These are phyloP conservation scores for Campylomormyrus numenius DNA, from an alignment of 2,113 vertebrate genomes.

Conservation along the genomic window DNA sequence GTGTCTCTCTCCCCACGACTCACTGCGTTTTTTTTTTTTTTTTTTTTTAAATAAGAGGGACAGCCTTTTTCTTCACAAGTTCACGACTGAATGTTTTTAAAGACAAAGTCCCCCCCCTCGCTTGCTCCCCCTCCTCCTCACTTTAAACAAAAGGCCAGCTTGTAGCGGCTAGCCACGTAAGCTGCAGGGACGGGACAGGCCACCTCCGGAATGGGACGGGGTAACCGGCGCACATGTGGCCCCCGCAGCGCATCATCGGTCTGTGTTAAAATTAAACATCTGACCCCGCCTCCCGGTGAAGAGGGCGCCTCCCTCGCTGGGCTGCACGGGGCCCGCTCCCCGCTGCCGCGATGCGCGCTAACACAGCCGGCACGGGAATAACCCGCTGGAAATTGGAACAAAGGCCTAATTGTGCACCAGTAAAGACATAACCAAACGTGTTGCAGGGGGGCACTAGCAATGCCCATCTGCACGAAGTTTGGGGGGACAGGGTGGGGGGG, in stretches of 20 bases:
- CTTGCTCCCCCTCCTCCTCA: not conserved
- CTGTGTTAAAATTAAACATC: constrained; percentile 12
- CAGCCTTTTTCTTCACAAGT: constrained; percentile 13
- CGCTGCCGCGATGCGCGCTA: constrained; percentile 11
- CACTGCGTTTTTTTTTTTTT: not conserved
- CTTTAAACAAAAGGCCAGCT: constrained; percentile 36
- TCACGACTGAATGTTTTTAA: constrained; percentile 34
- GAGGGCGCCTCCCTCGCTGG: not conserved
- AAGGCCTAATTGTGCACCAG: constrained; percentile 52
- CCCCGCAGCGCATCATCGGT: not conserved
- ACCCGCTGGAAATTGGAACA: constrained; percentile 36
- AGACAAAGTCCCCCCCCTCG: constrained; percentile 15
- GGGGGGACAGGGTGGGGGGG: not conserved
- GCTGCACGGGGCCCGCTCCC: not conserved
- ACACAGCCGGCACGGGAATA: constrained; percentile 47
- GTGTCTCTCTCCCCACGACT: constrained; percentile 18
- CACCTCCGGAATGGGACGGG: not conserved
- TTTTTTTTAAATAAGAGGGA: constrained; percentile 16
- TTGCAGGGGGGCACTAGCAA: not conserved
- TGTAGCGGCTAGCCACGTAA: constrained; percentile 40
- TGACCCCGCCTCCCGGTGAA: constrained; percentile 8
- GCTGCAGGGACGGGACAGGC: constrained; percentile 28
- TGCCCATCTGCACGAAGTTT: not conserved
- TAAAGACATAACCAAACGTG: constrained; percentile 31
- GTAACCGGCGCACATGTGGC: not conserved